Percentiles rank a stretch among this genome's conserved stretches.
These are phyloP conservation scores for Beaufortia kweichowensis DNA, from an alignment of 2,113 vertebrate species.

Conservation along the genomic window DNA sequence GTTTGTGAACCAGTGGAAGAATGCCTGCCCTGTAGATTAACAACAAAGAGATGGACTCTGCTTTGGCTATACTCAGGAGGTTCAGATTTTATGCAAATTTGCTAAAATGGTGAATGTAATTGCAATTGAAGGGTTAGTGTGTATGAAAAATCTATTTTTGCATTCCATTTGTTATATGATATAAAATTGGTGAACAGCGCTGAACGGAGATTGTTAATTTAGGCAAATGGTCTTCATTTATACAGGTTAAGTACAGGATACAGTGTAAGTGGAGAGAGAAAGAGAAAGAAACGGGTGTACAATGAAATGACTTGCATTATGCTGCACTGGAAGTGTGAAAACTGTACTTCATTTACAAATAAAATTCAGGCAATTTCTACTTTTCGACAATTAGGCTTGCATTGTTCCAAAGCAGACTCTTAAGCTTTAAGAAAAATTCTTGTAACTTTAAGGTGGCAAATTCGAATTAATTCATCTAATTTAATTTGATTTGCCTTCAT, in stretches of 20 bases:
- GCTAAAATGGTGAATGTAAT: slow-evolving; percentile 74
- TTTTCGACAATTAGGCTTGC: too few relatives aligned
- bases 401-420: too few relatives aligned
- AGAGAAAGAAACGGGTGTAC: too few relatives aligned
- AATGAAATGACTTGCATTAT: too few relatives aligned
- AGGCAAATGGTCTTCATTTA: slow-evolving; percentile 63
- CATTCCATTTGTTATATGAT: slow-evolving; percentile 69
- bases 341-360: background rate
- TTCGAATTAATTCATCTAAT: too few relatives aligned
- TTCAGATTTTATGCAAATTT: slow-evolving; percentile 75
- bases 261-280: background rate
- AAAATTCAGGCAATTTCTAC: too few relatives aligned
- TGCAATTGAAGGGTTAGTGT: slow-evolving; percentile 69
- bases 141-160: slow-evolving; percentile 62
- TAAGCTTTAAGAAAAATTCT: too few relatives aligned
- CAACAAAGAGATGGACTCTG: slow-evolving; percentile 49
- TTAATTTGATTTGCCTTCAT: too few relatives aligned
- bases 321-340: background rate
- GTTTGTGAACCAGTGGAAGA: slow-evolving; percentile 8
- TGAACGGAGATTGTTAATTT: slow-evolving; percentile 58
- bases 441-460: too few relatives aligned
- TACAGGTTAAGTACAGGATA: slow-evolving; percentile 39
- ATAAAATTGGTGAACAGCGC: slow-evolving; percentile 66
- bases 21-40: slow-evolving; percentile 42
- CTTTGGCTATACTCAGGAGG: slow-evolving; percentile 62